phyloP scores from a whole-genome alignment of 2,888 invertebrate species.

The Amiota minor region DNA sequence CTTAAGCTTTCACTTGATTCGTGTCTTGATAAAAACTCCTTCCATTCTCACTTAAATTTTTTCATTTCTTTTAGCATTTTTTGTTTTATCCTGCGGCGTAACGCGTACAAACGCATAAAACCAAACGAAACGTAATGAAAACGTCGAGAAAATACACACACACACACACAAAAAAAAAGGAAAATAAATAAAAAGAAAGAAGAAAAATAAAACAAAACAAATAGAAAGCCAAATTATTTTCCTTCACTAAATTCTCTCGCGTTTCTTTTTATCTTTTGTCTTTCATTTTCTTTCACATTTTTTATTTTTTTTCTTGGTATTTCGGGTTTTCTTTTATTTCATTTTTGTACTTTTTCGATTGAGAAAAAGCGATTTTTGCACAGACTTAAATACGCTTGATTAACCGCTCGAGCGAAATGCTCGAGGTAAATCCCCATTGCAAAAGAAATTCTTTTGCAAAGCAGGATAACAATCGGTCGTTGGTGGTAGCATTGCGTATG shows the following conservation, averaged over 20 bases:
- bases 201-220: no score
- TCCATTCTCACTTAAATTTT: no score
- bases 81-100: conserved; percentile 17
- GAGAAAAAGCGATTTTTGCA: background rate
- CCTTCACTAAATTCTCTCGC: background rate
- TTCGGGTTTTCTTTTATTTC: background rate
- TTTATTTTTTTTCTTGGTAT: background rate
- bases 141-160: conserved; percentile 33
- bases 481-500: conserved; percentile 49
- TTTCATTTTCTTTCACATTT: background rate
- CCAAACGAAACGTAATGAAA: conserved; percentile 39
- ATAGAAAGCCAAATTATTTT: no score
- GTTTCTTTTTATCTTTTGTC: conserved; percentile 26
- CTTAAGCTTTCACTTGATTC: no score
- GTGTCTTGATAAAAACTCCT: conserved; percentile 1
- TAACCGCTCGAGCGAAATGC: conserved; percentile 39
- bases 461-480: conserved; percentile 23
- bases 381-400: conserved; percentile 38
- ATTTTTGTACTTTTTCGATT: background rate
- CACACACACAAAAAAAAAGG: background rate
- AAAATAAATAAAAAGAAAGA: no score
- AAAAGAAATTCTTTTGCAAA: conserved; percentile 9
- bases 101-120: conserved; percentile 10
- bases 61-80: no score
- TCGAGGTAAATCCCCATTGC: background rate